Evolutionary conservation across 2,888 invertebrate species (phyloP).

Genomic region (Lithodes maja): DNA sequence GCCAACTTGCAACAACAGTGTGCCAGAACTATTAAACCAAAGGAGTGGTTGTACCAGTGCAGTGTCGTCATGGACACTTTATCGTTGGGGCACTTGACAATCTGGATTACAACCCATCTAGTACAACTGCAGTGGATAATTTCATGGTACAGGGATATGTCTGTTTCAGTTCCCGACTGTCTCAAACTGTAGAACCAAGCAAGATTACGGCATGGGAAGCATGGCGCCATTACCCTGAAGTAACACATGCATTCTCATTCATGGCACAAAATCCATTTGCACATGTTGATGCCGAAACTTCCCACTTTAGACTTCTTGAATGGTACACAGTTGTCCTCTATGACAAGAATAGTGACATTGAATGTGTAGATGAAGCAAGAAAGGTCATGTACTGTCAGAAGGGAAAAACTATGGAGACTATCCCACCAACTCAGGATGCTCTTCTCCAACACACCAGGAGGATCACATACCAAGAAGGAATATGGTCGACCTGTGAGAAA

Average conservation of each 20-base stretch:
- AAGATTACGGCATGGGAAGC: background rate
- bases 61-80: background rate
- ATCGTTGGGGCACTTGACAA: slow-evolving; percentile 19
- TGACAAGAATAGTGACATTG: background rate
- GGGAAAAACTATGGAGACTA: slow-evolving; percentile 26
- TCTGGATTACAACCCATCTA: slow-evolving; percentile 25
- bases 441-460: background rate
- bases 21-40: background rate
- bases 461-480: slow-evolving; percentile 2
- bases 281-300: background rate
- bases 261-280: background rate
- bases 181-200: background rate
- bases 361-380: background rate
- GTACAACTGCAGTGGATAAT: slow-evolving; percentile 17
- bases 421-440: slow-evolving; percentile 28
- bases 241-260: background rate
- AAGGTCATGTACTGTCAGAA: slow-evolving; percentile 12
- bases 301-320: background rate
- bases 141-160: slow-evolving; percentile 18
- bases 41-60: background rate
- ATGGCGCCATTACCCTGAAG: background rate
- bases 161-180: slow-evolving; percentile 13
- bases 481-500: slow-evolving; percentile 19
- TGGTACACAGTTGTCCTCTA: slow-evolving; percentile 1
- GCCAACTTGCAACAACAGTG: background rate